Conservation (phyloP, 2,113 vertebrate species). For the Melanostigma gelatinosum region DNA sequence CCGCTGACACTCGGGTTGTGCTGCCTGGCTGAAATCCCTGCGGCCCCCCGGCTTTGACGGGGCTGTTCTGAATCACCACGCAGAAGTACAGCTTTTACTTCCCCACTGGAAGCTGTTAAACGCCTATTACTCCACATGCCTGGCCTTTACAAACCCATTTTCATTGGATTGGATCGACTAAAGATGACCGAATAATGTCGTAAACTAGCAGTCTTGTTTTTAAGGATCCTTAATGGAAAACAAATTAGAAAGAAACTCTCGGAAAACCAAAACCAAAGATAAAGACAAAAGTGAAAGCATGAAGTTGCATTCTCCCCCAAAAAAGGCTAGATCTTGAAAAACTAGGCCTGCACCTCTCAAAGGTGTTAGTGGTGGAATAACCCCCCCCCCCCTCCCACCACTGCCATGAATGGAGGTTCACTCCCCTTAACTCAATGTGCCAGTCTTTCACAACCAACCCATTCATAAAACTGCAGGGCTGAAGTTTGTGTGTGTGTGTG, state of each 20-base stretch:
- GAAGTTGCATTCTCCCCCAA: not conserved
- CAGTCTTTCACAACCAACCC: conserved; percentile 84
- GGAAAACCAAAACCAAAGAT: not conserved
- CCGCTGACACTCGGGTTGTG: conserved; percentile 59
- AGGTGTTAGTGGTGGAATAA: conserved; percentile 50
- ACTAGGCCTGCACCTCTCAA: conserved; percentile 12
- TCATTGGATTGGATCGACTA: conserved; percentile 18
- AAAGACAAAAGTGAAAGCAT: not conserved
- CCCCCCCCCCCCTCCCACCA: conserved; percentile 8
- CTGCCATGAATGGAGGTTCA: conserved; percentile 80
- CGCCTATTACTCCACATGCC: conserved; percentile 28
- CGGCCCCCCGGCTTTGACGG: conserved; percentile 50
- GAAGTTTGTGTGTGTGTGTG: conserved; percentile 47
- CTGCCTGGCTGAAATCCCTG: conserved; percentile 61
- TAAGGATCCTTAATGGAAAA: not conserved
- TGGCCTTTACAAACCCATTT: conserved; percentile 23
- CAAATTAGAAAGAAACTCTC: not conserved
- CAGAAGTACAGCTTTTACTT: conserved; percentile 54
- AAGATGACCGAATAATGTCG: not conserved
- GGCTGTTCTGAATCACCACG: conserved; percentile 72
- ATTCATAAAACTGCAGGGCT: conserved; percentile 85
- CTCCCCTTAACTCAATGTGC: conserved; percentile 78
- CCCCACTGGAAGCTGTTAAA: conserved; percentile 62
- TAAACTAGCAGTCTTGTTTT: conserved; percentile 8
- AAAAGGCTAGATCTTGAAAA: conserved; percentile 2